Conservation (phyloP, 2,888 invertebrate species). For the Leptinotarsa peninsularis region DNA sequence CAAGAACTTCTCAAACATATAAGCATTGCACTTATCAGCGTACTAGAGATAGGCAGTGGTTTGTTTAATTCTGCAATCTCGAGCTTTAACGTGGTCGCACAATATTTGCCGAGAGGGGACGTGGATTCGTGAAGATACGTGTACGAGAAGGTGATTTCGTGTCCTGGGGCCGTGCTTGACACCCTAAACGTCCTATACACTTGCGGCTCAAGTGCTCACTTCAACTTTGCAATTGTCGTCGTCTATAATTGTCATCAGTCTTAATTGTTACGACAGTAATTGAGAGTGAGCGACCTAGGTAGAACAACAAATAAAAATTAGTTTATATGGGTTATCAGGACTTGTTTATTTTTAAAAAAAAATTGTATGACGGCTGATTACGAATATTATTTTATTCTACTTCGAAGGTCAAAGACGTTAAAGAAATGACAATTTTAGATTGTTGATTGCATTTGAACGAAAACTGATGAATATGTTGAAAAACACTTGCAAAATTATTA, state of each 20-base stretch:
- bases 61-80: constrained; percentile 64
- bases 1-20: constrained; percentile 22
- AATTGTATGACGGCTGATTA: too few species aligned
- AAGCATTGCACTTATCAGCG: constrained; percentile 55
- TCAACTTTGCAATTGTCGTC: constrained; percentile 49
- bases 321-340: too few species aligned
- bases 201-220: constrained; percentile 44
- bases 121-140: constrained; percentile 51
- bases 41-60: constrained; percentile 56
- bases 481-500: too few species aligned
- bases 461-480: too few species aligned
- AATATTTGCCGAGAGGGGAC: constrained; percentile 59
- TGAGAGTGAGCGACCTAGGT: constrained; percentile 13
- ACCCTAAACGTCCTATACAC: constrained; percentile 38
- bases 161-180: constrained; percentile 28
- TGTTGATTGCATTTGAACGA: too few species aligned
- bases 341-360: too few species aligned
- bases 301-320: neutral
- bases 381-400: too few species aligned
- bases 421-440: too few species aligned
- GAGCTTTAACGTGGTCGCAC: constrained; percentile 54
- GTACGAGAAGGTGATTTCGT: constrained; percentile 44
- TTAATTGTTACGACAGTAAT: constrained; percentile 22
- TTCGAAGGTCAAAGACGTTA: too few species aligned
- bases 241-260: constrained; percentile 49